Base-by-base conservation (phyloP, 2,113 vertebrate genomes). In the Amazona vittata region DNA sequence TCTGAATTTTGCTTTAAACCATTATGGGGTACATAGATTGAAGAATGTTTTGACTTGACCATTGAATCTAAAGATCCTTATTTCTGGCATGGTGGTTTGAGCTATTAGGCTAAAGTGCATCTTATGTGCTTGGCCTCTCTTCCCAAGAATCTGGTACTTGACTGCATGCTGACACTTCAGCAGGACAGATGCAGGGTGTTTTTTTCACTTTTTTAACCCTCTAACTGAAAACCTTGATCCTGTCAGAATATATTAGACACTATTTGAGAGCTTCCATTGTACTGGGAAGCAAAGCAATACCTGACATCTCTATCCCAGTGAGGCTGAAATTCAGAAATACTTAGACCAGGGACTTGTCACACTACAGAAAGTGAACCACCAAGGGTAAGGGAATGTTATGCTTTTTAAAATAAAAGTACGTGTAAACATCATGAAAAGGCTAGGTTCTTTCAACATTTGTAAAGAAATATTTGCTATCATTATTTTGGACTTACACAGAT, bases 401-500 rank as follows among this genome's bases (percentile, higher is more conserved):
- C 3, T 33, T 69, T 92, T 77, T 81, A 2, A 7, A 59, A 59
- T 59, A 24, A 63, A 67, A 68, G 17, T 59, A 31, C 17, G 49
- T 70, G 59, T 59, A 85, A 79, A 39, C 13, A 18, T 37, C 5
- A 70, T 15, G 13, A 55, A 81, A 93, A 63, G 12, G 5, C 26
- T 41, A 60, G 9, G 4, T 68, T 75, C 33, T 75, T 89, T 75
- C 52, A 91, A 44, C 6, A 60, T 67, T 95, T 87, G 5, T 64
- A 84, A 91, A 89, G 26, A 62, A 77, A 28, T 8, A 44, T 67
- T 94, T 86, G 19, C 0, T 3, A 25, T 93, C 47, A 78, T 79
- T 81, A 75, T 65, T 92, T 94, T 68, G 50, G 91, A 91, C 64
- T 93, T 92, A 86, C 4, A 52, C 13, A 89, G 52, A 77, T 81